phyloP scores from a whole-genome alignment of 1,140 invertebrate genomes.

The Ceratitis capitata region DNA sequence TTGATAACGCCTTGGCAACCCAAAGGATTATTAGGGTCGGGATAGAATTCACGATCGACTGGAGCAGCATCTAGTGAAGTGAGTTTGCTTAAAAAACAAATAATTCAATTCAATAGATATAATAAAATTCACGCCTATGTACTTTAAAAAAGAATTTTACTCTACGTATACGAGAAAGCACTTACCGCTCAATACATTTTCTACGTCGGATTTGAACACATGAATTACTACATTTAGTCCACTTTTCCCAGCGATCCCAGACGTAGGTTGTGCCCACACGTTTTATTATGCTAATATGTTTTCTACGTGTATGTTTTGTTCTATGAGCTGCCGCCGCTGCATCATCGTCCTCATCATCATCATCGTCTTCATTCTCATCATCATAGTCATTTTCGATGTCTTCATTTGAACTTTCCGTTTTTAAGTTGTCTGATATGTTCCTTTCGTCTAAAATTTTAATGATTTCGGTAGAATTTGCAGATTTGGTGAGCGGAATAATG shows the following conservation, averaged over 20 bases:
- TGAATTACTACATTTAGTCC: constrained; percentile 52
- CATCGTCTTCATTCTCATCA: constrained; percentile 21
- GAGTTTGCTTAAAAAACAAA: constrained; percentile 44
- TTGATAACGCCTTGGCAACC: constrained; percentile 74
- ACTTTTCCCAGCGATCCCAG: constrained; percentile 56
- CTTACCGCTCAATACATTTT: constrained; percentile 52
- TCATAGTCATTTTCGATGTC: neutral
- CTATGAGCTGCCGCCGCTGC: constrained; percentile 43
- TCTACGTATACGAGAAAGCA: neutral
- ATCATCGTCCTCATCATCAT: constrained; percentile 50
- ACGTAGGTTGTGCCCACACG: constrained; percentile 50
- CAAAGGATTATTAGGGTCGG: constrained; percentile 47
- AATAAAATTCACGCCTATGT: neutral
- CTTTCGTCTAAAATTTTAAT: neutral
- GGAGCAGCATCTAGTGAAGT: constrained; percentile 41
- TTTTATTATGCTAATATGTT: constrained; percentile 45
- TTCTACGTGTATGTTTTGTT: constrained; percentile 42
- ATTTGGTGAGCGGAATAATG: neutral
- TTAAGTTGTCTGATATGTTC: neutral
- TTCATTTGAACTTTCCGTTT: neutral
- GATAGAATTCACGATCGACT: constrained; percentile 52
- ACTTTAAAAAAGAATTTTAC: neutral
- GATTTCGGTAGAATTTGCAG: neutral
- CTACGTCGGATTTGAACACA: constrained; percentile 53
- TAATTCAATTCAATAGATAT: neutral